Conservation (phyloP, 1,140 invertebrate genomes). For the Nephila pilipes region DNA sequence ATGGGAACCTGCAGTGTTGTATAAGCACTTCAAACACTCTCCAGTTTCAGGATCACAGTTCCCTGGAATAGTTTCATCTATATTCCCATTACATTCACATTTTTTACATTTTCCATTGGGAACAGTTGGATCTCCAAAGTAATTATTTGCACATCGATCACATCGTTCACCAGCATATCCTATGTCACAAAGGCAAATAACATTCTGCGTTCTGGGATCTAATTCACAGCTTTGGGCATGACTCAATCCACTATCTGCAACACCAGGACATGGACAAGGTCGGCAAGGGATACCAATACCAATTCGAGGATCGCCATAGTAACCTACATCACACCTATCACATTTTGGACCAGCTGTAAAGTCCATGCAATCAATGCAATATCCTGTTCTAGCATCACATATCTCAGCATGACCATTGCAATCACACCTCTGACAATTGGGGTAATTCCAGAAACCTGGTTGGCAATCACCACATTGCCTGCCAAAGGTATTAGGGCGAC, state of each 20-base stretch:
- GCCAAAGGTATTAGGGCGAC: conserved; percentile 95
- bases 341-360: conserved; percentile 93
- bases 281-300: conserved; percentile 94
- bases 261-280: conserved; percentile 96
- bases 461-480: conserved; percentile 96
- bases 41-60: conserved; percentile 96
- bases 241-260: conserved; percentile 88
- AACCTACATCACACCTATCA: conserved; percentile 94
- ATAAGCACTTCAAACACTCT: conserved; percentile 95
- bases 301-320: conserved; percentile 96
- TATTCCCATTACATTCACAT: conserved; percentile 97
- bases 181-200: conserved; percentile 94
- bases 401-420: conserved; percentile 98
- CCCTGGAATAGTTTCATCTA: conserved; percentile 90
- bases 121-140: conserved; percentile 93
- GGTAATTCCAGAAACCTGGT: conserved; percentile 97
- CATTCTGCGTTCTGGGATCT: conserved; percentile 92
- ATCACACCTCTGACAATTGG: conserved; percentile 95
- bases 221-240: conserved; percentile 94
- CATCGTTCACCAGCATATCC: conserved; percentile 93
- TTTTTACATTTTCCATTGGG: conserved; percentile 91
- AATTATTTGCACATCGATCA: conserved; percentile 97
- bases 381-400: conserved; percentile 95
- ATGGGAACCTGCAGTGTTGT: conserved; percentile 94
- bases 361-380: conserved; percentile 93